Evolutionary conservation across 2,113 vertebrate genomes (phyloP), one percentile per base, ranked within the genome.

Genomic region (Nycticebus coucang): DNA sequence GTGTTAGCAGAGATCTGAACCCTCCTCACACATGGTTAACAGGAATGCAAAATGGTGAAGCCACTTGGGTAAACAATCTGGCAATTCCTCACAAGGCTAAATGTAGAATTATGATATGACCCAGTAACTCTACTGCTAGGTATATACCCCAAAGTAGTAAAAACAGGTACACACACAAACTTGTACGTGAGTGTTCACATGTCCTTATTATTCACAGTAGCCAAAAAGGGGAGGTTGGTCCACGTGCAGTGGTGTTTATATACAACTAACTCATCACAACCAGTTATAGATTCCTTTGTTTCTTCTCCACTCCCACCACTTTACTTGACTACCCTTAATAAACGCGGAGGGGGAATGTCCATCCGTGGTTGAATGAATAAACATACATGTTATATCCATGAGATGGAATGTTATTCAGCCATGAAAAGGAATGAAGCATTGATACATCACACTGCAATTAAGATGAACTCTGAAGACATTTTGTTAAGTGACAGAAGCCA

Each of bases 401-500:
- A 7, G 4, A 9, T 17, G 62, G 55, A 66, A 35, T 85, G 85
- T 50, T 89, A 62, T 35, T 66, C 35, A 35, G 21, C 33, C 2
- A 13, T 1, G 57, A 87, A 89, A 87, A 82, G 24, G 62, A 30
- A 57, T 5, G 6, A 13, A 59, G 57, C 21, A 5, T 33, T 33
- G 57, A 22, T 22, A 12, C 7, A 5, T 2, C 11, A 4, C 1
- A 6, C 55, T 55, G 37, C 7, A 33, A 19, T 7, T 6, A 0
- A 74, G 15, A 59, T 21, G 37, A 55, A 24, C 10, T n/a, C 22
- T 41, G 24, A 41, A 69, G 72, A 24, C 19, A 2, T 21, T 80
- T 15, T 89, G 45, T 22, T 37, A 30, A 35, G 24, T 53, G 33
- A 71, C 66, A 14, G 37, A 69, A 69, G 50, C 59, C 53, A 37